Evolutionary conservation across 2,113 vertebrate species (phyloP).

Genomic region (Rafetus swinhoei): DNA sequence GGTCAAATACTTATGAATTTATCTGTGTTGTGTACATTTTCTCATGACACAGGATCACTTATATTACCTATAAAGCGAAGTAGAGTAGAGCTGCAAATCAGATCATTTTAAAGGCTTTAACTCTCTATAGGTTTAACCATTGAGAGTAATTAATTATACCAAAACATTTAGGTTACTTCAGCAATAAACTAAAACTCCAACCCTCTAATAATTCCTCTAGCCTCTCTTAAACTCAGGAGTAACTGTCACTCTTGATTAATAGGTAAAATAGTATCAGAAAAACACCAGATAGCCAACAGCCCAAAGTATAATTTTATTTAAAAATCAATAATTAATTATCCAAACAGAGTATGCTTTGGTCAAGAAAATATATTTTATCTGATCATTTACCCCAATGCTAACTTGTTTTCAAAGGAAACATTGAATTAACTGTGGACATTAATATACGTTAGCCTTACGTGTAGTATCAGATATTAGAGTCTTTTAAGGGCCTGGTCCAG

Average conservation of each 20-base stretch:
- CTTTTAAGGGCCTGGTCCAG: background rate
- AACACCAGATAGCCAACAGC: background rate
- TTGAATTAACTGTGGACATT: background rate
- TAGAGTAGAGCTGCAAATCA: conserved; percentile 56
- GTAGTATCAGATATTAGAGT: background rate
- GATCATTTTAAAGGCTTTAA: conserved; percentile 58
- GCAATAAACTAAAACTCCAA: conserved; percentile 37
- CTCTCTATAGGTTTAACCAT: conserved; percentile 3
- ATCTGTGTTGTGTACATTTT: conserved; percentile 78
- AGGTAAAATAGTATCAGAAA: conserved; percentile 8
- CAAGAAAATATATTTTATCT: background rate
- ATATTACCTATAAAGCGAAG: conserved; percentile 52
- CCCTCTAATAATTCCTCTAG: background rate
- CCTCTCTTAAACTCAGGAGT: background rate
- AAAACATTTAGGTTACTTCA: conserved; percentile 59
- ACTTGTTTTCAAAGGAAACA: conserved; percentile 13
- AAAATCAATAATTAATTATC: conserved; percentile 2
- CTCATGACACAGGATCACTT: conserved; percentile 65
- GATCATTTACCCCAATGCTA: background rate
- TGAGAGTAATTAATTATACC: conserved; percentile 52
- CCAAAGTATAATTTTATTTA: background rate
- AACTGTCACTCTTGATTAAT: conserved; percentile 28
- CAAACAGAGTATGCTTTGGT: rapidly evolving
- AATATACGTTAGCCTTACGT: background rate
- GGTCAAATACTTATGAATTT: conserved; percentile 84